Evolutionary conservation across 2,888 invertebrate genomes (phyloP).

Genomic region (Xestoiulus laeticollis): DNA sequence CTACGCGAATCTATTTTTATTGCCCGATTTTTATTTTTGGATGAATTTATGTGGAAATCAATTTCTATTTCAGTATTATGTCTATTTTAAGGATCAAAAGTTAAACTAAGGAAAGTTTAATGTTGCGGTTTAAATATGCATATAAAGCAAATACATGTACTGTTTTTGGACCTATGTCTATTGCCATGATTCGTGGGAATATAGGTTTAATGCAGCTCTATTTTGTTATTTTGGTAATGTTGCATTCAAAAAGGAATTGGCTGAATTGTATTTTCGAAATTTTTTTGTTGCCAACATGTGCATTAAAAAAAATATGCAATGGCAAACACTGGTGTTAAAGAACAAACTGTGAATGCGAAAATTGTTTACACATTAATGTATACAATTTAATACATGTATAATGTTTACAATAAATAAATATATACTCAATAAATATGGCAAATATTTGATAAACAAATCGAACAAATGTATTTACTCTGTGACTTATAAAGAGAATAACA

Average conservation of each 20-base stretch:
- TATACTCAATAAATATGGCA: background rate
- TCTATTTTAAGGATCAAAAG: background rate
- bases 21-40: background rate
- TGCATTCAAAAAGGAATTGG: no score
- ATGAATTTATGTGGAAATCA: background rate
- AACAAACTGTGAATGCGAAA: no score
- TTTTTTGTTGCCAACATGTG: no score
- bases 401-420: no score
- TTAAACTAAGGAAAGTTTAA: background rate
- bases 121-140: no score
- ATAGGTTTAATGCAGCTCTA: background rate
- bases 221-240: no score
- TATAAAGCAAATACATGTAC: background rate
- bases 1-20: background rate
- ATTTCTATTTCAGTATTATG: background rate
- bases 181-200: background rate
- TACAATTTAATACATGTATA: no score
- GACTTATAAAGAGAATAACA: no score
- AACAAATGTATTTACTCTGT: background rate
- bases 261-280: no score
- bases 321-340: no score
- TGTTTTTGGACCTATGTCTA: background rate
- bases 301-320: no score
- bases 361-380: no score
- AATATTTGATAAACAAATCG: background rate